Percentiles rank a stretch among this genome's conserved stretches.
These are phyloP conservation scores for Diploptera punctata DNA, from an alignment of 2,888 invertebrate genomes.

Conservation along the genomic window DNA sequence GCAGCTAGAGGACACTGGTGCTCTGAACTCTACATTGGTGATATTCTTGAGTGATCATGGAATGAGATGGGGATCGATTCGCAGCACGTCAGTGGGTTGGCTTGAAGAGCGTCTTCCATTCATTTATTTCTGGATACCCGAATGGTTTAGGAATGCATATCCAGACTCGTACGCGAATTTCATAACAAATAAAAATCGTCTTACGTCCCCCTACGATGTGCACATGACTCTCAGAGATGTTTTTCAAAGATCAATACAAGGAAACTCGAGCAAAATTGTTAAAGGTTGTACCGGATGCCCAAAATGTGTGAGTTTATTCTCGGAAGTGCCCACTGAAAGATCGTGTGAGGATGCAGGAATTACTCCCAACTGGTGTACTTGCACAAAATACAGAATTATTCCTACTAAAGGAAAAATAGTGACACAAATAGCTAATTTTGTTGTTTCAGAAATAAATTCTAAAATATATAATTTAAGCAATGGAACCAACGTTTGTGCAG, in stretches of 20 bases:
- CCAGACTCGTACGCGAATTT: conserved; percentile 44
- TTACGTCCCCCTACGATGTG: conserved; percentile 47
- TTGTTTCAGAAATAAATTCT: not conserved
- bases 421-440: not conserved
- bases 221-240: conserved; percentile 43
- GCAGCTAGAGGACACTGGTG: conserved; percentile 28
- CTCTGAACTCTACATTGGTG: conserved; percentile 44
- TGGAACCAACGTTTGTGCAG: not conserved
- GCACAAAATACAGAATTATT: conserved; percentile 8
- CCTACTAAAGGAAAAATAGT: not conserved
- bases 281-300: not conserved
- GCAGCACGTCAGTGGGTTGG: conserved; percentile 47
- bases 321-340: conserved; percentile 16
- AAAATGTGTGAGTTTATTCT: conserved; percentile 33
- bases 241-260: not conserved
- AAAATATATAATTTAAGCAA: not conserved
- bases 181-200: conserved; percentile 42
- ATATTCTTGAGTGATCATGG: conserved; percentile 46
- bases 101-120: conserved; percentile 48
- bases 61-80: conserved; percentile 46
- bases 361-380: conserved; percentile 32
- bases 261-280: too few relatives aligned
- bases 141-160: conserved; percentile 37
- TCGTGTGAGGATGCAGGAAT: conserved; percentile 38
- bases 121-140: conserved; percentile 46